Conservation (phyloP, 2,113 vertebrate species). For the Ptilonorhynchus violaceus region DNA sequence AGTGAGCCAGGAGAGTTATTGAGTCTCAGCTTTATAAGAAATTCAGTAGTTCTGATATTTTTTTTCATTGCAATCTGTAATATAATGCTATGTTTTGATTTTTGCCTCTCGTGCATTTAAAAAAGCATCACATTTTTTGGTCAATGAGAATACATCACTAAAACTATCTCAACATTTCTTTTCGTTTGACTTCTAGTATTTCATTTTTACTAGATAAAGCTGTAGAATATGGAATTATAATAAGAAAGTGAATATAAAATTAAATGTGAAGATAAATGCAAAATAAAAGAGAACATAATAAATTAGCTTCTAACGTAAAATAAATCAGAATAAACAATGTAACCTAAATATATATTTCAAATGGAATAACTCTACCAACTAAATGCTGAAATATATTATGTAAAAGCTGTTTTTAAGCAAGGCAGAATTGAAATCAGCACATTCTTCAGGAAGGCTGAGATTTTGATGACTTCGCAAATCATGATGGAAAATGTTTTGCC, state of each 20-base stretch:
- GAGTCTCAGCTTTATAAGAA: neutral
- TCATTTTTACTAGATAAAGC: slow-evolving; percentile 17
- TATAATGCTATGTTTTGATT: neutral
- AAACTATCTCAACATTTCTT: neutral
- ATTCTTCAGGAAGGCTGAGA: neutral
- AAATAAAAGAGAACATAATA: neutral
- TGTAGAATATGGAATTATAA: neutral
- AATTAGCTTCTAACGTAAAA: slow-evolving; percentile 22
- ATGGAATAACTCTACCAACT: neutral
- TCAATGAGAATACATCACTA: neutral
- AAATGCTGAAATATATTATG: neutral
- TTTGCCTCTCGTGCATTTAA: neutral
- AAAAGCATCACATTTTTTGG: neutral
- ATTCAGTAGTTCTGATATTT: neutral
- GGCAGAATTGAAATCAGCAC: neutral
- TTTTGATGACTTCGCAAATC: slow-evolving; percentile 4
- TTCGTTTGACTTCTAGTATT: neutral
- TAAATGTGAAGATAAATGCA: neutral
- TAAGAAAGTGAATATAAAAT: slow-evolving; percentile 28
- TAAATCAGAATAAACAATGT: slow-evolving; percentile 22
- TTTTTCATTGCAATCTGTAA: neutral
- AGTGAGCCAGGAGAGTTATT: neutral
- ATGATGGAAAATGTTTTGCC: neutral
- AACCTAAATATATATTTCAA: neutral
- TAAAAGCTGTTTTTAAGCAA: neutral